Evolutionary conservation across 30 jellyfish, hydroid and myxozoan genomes (phyloP).

Genomic region (Cassiopea xamachana): DNA sequence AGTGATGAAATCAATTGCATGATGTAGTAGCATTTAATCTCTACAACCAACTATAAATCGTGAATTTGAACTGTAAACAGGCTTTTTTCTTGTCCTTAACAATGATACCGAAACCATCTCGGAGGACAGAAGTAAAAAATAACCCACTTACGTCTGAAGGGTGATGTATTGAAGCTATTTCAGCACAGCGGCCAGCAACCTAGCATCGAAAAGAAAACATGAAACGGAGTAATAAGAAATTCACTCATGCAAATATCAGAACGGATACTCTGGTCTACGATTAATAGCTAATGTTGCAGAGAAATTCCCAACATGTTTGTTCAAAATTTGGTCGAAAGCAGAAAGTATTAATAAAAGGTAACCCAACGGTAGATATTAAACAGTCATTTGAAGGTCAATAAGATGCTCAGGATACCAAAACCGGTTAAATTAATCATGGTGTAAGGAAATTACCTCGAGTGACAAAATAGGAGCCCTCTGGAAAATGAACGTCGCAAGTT

Average conservation of each 20-base stretch:
- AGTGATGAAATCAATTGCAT: no score
- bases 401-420: no score
- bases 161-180: constrained; percentile 17
- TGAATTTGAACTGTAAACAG: background rate
- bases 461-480: constrained; percentile 20
- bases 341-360: no score
- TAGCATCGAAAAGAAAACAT: background rate
- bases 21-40: no score
- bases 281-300: no score
- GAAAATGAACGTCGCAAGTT: constrained; percentile 50
- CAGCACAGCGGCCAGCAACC: constrained; percentile 62
- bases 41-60: no score
- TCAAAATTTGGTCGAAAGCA: no score
- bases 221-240: background rate
- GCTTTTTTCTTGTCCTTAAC: background rate
- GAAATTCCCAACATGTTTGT: no score
- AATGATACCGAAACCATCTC: background rate
- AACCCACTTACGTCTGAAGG: constrained; percentile 42
- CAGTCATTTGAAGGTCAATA: no score
- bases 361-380: no score
- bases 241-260: no score
- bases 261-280: no score
- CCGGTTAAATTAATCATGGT: background rate
- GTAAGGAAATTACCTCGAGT: constrained; percentile 12
- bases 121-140: background rate